Percentiles rank a stretch among this genome's conserved stretches.
These are phyloP conservation scores for Periplaneta americana DNA, from an alignment of 1,140 invertebrate species.

Conservation along the genomic window DNA sequence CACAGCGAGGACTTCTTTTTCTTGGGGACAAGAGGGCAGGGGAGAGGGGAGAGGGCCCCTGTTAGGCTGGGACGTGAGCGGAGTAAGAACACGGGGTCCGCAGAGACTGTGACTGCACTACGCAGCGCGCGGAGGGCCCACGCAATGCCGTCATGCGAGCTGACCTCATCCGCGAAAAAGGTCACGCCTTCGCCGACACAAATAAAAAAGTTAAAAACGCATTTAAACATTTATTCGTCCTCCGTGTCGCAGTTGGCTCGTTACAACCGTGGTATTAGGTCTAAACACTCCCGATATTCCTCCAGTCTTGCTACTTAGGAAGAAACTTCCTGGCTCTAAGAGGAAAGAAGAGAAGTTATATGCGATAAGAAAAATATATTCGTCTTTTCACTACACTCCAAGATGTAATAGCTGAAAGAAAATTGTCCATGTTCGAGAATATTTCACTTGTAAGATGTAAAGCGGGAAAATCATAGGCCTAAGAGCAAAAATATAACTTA, in stretches of 20 bases:
- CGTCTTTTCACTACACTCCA: too few relatives aligned
- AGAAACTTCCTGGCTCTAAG: too few relatives aligned
- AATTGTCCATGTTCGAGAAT: too few relatives aligned
- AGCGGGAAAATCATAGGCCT: too few relatives aligned
- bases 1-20: neutral
- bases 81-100: neutral
- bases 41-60: too few relatives aligned
- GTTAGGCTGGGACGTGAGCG: neutral
- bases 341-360: too few relatives aligned
- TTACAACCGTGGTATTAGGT: neutral
- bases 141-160: neutral
- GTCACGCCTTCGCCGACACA: neutral
- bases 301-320: neutral
- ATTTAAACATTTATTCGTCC: neutral
- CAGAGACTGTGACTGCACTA: neutral
- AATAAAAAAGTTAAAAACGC: neutral
- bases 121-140: neutral
- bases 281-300: neutral
- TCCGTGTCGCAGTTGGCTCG: too few relatives aligned
- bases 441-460: too few relatives aligned
- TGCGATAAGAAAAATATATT: too few relatives aligned
- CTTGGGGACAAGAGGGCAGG: too few relatives aligned
- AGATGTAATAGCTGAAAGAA: too few relatives aligned
- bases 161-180: conserved; percentile 4
- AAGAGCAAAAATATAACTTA: too few relatives aligned